Base-by-base conservation (phyloP, 2,797 vertebrate species). In the Acanthurus leucopareius region DNA sequence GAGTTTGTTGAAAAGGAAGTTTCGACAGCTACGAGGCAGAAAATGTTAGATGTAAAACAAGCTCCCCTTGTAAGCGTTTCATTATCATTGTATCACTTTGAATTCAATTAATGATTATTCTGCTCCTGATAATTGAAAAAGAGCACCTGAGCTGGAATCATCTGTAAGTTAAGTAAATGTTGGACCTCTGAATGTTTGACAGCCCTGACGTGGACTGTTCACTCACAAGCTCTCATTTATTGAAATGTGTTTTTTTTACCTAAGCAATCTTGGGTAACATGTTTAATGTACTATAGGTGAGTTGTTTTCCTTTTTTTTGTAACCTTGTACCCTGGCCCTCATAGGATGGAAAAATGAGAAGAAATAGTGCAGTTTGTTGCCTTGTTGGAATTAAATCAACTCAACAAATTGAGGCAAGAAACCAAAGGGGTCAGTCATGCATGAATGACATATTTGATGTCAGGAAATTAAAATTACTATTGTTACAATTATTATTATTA, bases 121-220 rank as follows among this genome's bases (percentile, higher is more conserved):
- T 62, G 51, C 38, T 32, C 71, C 0, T 19, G 69, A 5, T 58
- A 69, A 60, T 54, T 10, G n/a, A 73, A 14, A 48, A 28, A 61
- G 66, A 92, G 82, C 63, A 88, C 90, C 86, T 79, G 86, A 88
- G 71, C 45, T 91, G 88, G 91, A 92, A 88, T 87, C 52, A 77
- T 64, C 35, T 59, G 16, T 5, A 3, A 15, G 69, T 16, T 25
- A 42, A 7, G 6, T 35, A 35, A 35, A 35, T 35, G 32, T 35
- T 35, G 0, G 5, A 44, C 13, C 14, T 53, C 14, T 59, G 14
- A 42, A 52, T 70, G 17, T 73, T 69, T 53, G 25, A 63, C 52
- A 71, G 44, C 44, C 28, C 32, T 47, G 40, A 45, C 19, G 7
- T 22, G 40, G 44, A 65, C 28, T 32, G 20, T 15, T 68, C 2